These are phyloP conservation scores for silkworm (Bombyx mori) DNA, from an alignment of 1,140 invertebrate species.

Conservation along the genomic window ASM3026992v2 NC_085126.1:4708001-4708500, in stretches of 20 bases:
- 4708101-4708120: slow-evolving; percentile 10
- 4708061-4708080: slow-evolving; percentile 66
- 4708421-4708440: slow-evolving; percentile 13
- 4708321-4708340: too few relatives aligned
- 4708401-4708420: slow-evolving; percentile 6
- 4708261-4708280: not conserved
- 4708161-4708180: too few relatives aligned
- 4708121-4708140: slow-evolving; percentile 29
- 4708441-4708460: slow-evolving; percentile 28
- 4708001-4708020: slow-evolving; percentile 44
- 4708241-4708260: not conserved
- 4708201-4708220: not conserved
- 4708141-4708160: slow-evolving; percentile 14
- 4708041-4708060: slow-evolving; percentile 50
- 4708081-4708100: slow-evolving; percentile 43
- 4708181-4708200: too few relatives aligned
- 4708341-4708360: too few relatives aligned
- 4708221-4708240: slow-evolving; percentile 3
- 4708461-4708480: slow-evolving; percentile 35
- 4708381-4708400: not conserved
- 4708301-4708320: too few relatives aligned
- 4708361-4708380: too few relatives aligned
- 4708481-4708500: slow-evolving; percentile 40
- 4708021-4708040: slow-evolving; percentile 36
- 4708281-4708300: not conserved